Base-by-base conservation (phyloP, 1,140 invertebrate species). In the Leptinotarsa texana region DNA sequence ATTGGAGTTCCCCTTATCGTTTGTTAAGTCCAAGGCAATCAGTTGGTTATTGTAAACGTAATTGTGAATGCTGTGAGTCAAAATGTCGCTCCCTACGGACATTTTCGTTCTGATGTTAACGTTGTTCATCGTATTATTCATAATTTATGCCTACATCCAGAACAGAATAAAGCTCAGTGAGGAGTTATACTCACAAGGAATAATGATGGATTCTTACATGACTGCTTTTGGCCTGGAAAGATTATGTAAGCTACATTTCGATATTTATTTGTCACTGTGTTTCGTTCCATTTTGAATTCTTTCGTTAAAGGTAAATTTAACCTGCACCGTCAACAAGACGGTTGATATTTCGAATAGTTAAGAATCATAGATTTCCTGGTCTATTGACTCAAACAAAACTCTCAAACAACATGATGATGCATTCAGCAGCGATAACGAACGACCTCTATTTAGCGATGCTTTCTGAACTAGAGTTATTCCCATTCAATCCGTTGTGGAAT, bases 91-190 rank as follows among this genome's bases (percentile, higher is more conserved):
- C 51, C 51, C 63, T 15, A 22, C 27, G 63, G 63, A 65, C 13
- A 65, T 21, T n/a, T 0, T 65, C 21, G 17, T 65, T 22, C 27
- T 65, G 22, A 18, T 65, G 18, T 65, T 65, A 18, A 65, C 63
- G 22, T 33, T 65, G 63, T 65, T 65, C 27, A 13, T 65, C 13
- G 21, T 33, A 21, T 65, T 65, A 22, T 65, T 65, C 63, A 24
- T 65, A 33, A 17, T 65, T 21, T 65, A 65, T 21, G 0, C 22
- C 13, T 65, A 65, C 27, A 65, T 65, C 13, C 63, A 65, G 63
- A 65, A 33, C 21, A 65, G 63, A 21, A 24, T 65, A 33, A 65
- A 65, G 21, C 21, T 65, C 21, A 65, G 21, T 13, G 63, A 65
- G 21, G 21, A 65, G 11, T 65, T 21, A 6, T 65, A 65, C 21